Percentiles rank a stretch among this genome's conserved stretches.
These are phyloP conservation scores for Piprites chloris DNA, from an alignment of 2,113 vertebrate species.

Conservation along the genomic window DNA sequence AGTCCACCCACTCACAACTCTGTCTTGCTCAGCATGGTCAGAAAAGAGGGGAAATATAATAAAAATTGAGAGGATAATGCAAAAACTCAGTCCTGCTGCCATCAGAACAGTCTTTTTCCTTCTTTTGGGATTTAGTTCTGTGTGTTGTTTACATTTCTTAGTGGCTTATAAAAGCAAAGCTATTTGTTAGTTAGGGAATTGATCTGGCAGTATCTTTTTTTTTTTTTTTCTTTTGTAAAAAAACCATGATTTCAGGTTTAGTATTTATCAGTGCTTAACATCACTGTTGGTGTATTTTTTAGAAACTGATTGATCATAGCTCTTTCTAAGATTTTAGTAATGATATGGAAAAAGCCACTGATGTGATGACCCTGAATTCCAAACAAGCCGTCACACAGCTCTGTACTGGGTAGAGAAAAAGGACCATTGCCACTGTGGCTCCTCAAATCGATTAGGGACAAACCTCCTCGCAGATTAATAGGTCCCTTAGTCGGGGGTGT, in stretches of 20 bases:
- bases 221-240: neutral
- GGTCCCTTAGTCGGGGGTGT: rapidly evolving
- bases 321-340: neutral
- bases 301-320: neutral
- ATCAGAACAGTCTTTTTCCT: neutral
- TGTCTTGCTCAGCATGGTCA: neutral
- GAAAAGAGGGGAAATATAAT: neutral
- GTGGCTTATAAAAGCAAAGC: neutral
- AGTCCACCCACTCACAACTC: neutral
- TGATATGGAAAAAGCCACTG: neutral
- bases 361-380: neutral
- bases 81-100: neutral
- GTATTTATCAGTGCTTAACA: neutral
- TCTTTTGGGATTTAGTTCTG: neutral
- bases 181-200: neutral
- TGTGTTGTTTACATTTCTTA: neutral
- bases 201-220: neutral
- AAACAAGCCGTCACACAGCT: neutral
- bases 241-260: neutral
- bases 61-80: neutral
- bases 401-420: neutral
- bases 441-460: neutral
- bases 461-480: neutral
- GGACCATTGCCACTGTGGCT: rapidly evolving
- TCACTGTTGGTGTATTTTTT: neutral